A percentile compares a stretch with the other conserved stretches of the same genome.
These are phyloP conservation scores for Escarpia spicata DNA, from an alignment of 2,888 invertebrate species.

Conservation along the genomic window DNA sequence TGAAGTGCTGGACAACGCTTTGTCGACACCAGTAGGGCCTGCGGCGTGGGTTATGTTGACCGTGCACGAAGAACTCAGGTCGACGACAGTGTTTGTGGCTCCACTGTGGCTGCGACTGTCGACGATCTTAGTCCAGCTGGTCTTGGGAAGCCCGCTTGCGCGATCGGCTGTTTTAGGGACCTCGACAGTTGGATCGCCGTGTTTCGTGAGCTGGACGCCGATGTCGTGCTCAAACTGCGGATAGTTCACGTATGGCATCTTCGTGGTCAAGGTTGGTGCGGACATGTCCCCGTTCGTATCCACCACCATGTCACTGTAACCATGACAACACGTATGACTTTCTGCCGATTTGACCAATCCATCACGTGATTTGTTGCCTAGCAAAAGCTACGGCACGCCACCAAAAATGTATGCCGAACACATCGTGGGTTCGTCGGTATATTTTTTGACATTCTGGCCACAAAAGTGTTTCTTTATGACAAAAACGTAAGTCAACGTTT, in stretches of 20 bases:
- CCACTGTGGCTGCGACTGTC: not conserved
- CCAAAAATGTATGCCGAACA: no score
- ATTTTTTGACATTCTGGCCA: no score
- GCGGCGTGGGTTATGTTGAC: not conserved
- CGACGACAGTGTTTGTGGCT: not conserved
- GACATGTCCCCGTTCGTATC: not conserved
- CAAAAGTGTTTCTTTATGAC: no score
- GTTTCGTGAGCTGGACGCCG: not conserved
- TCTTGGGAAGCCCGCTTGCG: not conserved
- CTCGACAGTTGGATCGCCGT: not conserved
- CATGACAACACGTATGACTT: not conserved
- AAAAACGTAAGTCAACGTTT: no score
- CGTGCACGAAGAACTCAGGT: not conserved
- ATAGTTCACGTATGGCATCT: not conserved
- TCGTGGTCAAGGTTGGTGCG: not conserved
- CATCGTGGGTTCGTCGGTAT: no score
- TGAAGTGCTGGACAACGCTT: not conserved
- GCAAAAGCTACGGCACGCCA: no score
- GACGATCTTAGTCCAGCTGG: not conserved
- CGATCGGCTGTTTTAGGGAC: not conserved
- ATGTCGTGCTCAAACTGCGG: not conserved
- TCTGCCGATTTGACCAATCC: no score
- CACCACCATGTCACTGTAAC: not conserved
- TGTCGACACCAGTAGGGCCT: not conserved
- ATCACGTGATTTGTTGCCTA: not conserved